These are phyloP conservation scores for Circaetus gallicus DNA, from an alignment of 2,113 vertebrate genomes.

Conservation along the genomic window DNA sequence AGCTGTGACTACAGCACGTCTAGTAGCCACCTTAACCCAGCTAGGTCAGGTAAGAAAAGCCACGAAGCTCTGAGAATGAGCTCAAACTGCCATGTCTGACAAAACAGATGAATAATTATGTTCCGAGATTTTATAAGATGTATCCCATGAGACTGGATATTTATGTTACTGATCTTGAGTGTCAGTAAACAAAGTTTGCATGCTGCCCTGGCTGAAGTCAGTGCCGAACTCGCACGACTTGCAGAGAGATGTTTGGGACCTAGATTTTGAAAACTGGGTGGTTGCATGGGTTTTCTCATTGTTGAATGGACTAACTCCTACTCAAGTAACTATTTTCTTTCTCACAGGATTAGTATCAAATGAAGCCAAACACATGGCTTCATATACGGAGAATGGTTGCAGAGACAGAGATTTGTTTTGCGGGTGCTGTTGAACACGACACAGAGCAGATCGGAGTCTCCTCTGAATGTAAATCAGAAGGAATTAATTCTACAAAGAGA, in stretches of 20 bases:
- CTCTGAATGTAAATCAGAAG: neutral
- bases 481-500: neutral
- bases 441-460: neutral
- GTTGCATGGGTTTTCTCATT: neutral
- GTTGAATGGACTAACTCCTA: neutral
- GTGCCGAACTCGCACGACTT: rapidly evolving
- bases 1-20: neutral
- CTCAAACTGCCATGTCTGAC: neutral
- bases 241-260: neutral
- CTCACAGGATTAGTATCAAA: neutral
- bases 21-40: neutral
- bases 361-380: neutral
- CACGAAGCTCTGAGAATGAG: neutral
- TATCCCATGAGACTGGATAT: neutral
- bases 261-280: neutral
- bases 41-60: neutral
- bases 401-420: neutral
- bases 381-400: neutral
- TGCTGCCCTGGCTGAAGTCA: neutral
- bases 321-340: neutral
- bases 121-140: neutral
- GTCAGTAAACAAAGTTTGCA: neutral
- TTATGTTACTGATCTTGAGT: neutral
- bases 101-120: neutral
- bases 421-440: neutral